Evolutionary conservation across 1,140 invertebrate species (phyloP), one percentile per base, ranked within the genome.

Genomic region (Idris sp.): DNA sequence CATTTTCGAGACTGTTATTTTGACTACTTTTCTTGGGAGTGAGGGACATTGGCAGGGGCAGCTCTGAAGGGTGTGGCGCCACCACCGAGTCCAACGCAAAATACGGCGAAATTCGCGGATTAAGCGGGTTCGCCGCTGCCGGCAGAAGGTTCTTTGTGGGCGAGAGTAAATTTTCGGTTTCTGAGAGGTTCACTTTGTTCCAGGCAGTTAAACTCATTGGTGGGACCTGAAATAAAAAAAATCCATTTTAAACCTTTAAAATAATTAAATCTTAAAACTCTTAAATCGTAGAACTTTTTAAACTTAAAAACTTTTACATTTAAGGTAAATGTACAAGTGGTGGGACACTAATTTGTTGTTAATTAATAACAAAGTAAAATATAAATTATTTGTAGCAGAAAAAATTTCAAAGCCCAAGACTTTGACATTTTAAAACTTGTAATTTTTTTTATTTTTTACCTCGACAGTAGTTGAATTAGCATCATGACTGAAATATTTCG

Each of bases 21-120:
- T 56, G 35, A 30, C 28, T 26, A 0, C 46, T 77, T 28, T 83
- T 84, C 33, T 83, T 86, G 0, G 84, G 81, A 40, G 84, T 83
- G 2, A 87, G 43, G 0, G 83, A 81, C 38, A 87, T 53, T 0
- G 87, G 86, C 16, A 87, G 68, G 3, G 86, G 86, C 15, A 88
- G 49, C 58, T 86, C 85, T 0, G 86, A 88, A 4, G 86, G 86
- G 78, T 87, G 86, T 2, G 86, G 86, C 9, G 86, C 84, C 14
- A 85, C 62, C 2, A 87, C 84, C 1, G 79, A 15, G 38, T 81
- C 82, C 8, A 71, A 46, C 0, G 75, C 56, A 48, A 77, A 87
- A 18, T 80, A 87, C 2, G 85, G 85, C 9, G 86, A 86, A 6
- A 81, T 83, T 2, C 78, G 78, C n/a, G 83, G 81, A 61, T 86